Conservation (phyloP, 2,888 invertebrate species). For the Dorcus parallelipipedus region DNA sequence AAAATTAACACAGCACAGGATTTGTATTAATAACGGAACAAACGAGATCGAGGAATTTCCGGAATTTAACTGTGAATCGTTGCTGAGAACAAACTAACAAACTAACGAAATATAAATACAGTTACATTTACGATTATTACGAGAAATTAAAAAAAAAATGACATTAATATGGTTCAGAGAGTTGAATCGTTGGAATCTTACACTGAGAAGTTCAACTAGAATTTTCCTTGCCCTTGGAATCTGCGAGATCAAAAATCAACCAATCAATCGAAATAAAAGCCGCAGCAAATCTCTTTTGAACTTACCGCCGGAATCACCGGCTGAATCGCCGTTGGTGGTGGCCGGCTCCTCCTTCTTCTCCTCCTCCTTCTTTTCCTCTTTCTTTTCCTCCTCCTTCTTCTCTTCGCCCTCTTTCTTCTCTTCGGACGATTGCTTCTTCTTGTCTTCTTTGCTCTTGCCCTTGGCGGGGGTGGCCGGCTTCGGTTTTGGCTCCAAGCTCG, state of each 20-base stretch:
- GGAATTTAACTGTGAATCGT: no score
- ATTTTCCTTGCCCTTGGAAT: slow-evolving; percentile 64
- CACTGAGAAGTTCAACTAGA: slow-evolving; percentile 56
- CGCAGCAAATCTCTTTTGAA: neutral
- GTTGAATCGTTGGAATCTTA: slow-evolving; percentile 12
- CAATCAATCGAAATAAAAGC: no score
- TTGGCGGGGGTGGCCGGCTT: slow-evolving; percentile 77
- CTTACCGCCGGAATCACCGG: slow-evolving; percentile 50
- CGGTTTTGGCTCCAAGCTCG: slow-evolving; percentile 73
- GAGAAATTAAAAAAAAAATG: slow-evolving; percentile 5
- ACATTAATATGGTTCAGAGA: slow-evolving; percentile 14
- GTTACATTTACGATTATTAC: neutral
- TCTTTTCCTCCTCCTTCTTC: slow-evolving; percentile 53
- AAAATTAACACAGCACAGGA: slow-evolving; percentile 15
- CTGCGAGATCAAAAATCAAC: slow-evolving; percentile 48
- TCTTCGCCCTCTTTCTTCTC: slow-evolving; percentile 57
- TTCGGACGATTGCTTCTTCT: slow-evolving; percentile 68
- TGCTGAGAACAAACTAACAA: neutral
- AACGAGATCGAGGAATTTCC: slow-evolving; percentile 6
- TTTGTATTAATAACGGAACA: neutral
- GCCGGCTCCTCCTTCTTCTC: slow-evolving; percentile 44
- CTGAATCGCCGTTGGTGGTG: slow-evolving; percentile 54
- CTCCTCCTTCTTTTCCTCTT: slow-evolving; percentile 37
- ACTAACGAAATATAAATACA: slow-evolving; percentile 2
- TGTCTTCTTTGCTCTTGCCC: slow-evolving; percentile 69